Evolutionary conservation across 1,140 invertebrate species (phyloP).

Genomic region (Drosophila varians): DNA sequence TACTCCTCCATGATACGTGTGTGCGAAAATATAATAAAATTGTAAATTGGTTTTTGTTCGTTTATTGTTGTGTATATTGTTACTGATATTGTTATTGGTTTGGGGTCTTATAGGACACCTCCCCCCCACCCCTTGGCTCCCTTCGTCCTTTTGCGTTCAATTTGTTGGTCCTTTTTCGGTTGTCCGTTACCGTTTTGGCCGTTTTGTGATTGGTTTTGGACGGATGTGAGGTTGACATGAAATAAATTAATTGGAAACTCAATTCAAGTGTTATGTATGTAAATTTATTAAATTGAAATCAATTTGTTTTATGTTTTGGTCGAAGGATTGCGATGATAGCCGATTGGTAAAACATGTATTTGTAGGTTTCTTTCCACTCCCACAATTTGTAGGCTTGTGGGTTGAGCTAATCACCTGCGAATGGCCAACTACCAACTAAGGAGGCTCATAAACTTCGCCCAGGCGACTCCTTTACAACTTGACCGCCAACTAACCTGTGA

Average conservation of each 20-base stretch:
- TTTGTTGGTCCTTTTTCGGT: slow-evolving; percentile 37
- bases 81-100: slow-evolving; percentile 78
- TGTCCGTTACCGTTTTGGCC: slow-evolving; percentile 33
- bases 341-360: background rate
- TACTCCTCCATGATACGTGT: slow-evolving; percentile 11
- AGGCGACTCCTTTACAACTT: slow-evolving; percentile 20
- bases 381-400: slow-evolving; percentile 11
- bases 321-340: background rate
- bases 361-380: background rate
- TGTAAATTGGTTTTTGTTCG: slow-evolving; percentile 79
- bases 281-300: slow-evolving; percentile 53
- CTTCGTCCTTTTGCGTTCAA: slow-evolving; percentile 10
- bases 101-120: slow-evolving; percentile 38
- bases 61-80: slow-evolving; percentile 76
- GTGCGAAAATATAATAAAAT: slow-evolving; percentile 78
- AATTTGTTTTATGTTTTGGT: slow-evolving; percentile 13
- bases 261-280: slow-evolving; percentile 59
- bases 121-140: background rate
- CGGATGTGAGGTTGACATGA: slow-evolving; percentile 46
- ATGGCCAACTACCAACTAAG: slow-evolving; percentile 43
- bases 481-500: slow-evolving; percentile 23
- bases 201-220: slow-evolving; percentile 38
- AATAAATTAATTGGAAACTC: slow-evolving; percentile 76
- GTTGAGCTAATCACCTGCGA: slow-evolving; percentile 45
- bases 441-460: slow-evolving; percentile 42